These are phyloP conservation scores for Meiosimyza platycephala DNA, from an alignment of 2,888 invertebrate species.

Conservation along the genomic window DNA sequence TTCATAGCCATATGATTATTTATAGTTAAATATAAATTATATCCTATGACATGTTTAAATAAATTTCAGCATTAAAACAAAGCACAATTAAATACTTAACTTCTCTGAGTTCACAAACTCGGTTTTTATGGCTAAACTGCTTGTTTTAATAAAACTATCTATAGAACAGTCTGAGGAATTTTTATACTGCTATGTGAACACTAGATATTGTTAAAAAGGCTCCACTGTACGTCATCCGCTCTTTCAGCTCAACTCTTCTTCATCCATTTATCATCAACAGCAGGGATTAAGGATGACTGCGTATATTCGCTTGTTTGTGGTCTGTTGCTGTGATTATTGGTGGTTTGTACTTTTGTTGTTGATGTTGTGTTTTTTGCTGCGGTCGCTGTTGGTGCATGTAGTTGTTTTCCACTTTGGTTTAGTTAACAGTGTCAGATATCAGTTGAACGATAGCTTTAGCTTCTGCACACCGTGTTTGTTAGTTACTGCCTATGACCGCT, in stretches of 20 bases:
- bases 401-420: not conserved
- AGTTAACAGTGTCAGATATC: constrained; percentile 33
- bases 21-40: too few species aligned
- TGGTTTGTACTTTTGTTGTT: not conserved
- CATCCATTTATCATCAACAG: not conserved
- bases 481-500: not conserved
- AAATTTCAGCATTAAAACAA: too few species aligned
- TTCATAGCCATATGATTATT: too few species aligned
- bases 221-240: not conserved
- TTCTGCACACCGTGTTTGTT: constrained; percentile 7
- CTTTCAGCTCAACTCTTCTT: not conserved
- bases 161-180: too few species aligned
- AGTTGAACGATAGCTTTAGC: constrained; percentile 24
- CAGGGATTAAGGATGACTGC: not conserved
- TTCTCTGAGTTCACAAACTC: too few species aligned
- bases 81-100: too few species aligned
- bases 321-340: constrained; percentile 1
- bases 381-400: constrained; percentile 1
- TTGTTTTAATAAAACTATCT: too few species aligned
- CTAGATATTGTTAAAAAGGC: too few species aligned
- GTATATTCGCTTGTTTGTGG: too few species aligned
- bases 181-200: too few species aligned
- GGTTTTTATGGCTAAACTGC: too few species aligned
- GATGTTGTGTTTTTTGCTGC: not conserved
- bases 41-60: too few species aligned